A percentile compares a stretch with the other conserved stretches of the same genome.
These are phyloP conservation scores for Ciona savignyi DNA, from an alignment of 23 tunicate genomes.

Conservation along the genomic window DNA sequence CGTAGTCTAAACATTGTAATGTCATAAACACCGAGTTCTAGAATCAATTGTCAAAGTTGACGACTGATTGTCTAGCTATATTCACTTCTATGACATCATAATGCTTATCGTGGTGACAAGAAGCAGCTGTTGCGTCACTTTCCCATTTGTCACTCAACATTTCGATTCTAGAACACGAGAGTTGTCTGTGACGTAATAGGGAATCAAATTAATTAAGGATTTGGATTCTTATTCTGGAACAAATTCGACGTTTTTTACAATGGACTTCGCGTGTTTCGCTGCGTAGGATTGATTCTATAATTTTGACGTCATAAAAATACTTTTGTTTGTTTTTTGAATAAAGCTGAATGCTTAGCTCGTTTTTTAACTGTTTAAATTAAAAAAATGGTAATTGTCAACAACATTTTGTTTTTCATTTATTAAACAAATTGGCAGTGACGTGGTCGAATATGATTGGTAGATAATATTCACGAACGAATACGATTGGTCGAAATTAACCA, in stretches of 20 bases:
- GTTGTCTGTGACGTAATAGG: conserved; percentile 12
- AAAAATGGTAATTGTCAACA: too few relatives aligned
- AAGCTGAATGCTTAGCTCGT: neutral
- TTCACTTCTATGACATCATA: neutral
- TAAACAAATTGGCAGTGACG: neutral
- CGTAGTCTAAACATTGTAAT: too few relatives aligned
- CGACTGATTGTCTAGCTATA: neutral
- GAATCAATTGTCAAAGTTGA: too few relatives aligned
- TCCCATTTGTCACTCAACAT: neutral
- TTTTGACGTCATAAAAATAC: too few relatives aligned
- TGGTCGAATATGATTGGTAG: neutral
- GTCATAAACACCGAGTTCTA: too few relatives aligned
- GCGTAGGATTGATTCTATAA: too few relatives aligned
- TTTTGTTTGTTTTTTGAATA: neutral
- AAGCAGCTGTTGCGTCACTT: conserved; percentile 64
- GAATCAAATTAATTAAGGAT: neutral
- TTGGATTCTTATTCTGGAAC: too few relatives aligned
- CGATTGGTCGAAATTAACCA: neutral
- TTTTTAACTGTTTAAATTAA: neutral
- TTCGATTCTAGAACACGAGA: too few relatives aligned
- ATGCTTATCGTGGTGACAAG: conserved; percentile 15
- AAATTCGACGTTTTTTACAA: too few relatives aligned
- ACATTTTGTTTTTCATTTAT: neutral
- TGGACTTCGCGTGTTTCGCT: too few relatives aligned
- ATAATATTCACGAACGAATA: neutral